Conservation (phyloP, 2,113 vertebrate species). For the Labrus mixtus region DNA sequence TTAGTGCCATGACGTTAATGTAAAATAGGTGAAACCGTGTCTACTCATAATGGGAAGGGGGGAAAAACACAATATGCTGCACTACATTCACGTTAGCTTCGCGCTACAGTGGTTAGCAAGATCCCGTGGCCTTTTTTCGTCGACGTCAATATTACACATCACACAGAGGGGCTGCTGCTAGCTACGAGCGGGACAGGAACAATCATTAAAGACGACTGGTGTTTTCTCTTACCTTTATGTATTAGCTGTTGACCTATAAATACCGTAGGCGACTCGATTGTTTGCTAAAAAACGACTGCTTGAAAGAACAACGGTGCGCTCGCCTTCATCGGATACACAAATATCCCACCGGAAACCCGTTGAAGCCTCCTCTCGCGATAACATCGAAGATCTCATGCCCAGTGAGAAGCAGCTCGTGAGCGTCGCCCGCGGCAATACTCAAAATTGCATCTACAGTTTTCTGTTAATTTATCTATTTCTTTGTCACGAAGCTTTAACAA, state of each 20-base stretch:
- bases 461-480: too few relatives aligned
- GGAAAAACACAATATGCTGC: neutral
- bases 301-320: slow-evolving; percentile 33
- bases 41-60: fast-evolving
- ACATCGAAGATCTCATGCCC: fast-evolving
- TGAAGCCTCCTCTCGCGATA: slow-evolving; percentile 29
- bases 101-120: slow-evolving; percentile 34
- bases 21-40: fast-evolving
- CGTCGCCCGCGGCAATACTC: slow-evolving; percentile 19
- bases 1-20: neutral
- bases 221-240: slow-evolving; percentile 52
- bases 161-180: neutral
- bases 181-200: neutral
- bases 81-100: slow-evolving; percentile 12
- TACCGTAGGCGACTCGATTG: neutral
- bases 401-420: neutral
- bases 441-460: too few relatives aligned
- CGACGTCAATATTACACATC: slow-evolving; percentile 22
- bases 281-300: neutral
- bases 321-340: neutral
- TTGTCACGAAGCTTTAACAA: too few relatives aligned
- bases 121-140: slow-evolving; percentile 36
- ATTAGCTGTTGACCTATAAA: neutral
- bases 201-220: neutral
- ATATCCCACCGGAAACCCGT: slow-evolving; percentile 35